Base-by-base conservation (phyloP, 2,888 invertebrate species). In the Hypomecis atomaria region DNA sequence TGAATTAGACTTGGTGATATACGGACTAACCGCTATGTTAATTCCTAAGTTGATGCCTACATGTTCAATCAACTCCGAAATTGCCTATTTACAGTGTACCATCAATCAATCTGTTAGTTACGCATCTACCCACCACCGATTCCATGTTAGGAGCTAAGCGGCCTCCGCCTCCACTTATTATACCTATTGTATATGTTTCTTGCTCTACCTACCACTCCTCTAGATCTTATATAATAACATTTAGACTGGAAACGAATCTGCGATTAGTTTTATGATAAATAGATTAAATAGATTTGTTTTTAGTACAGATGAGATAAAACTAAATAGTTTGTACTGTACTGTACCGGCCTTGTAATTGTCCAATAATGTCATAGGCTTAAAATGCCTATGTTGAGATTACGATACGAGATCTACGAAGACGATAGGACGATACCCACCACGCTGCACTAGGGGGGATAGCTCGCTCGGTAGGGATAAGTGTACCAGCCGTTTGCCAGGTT, bases 131-230 rank as follows among this genome's bases (percentile, higher is more conserved):
- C 71, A 70, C 71, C 11, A 43, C 43, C 10, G 52, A 53, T 33
- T 49, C 71, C 66, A 61, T 69, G 65, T 65, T 71, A 66, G 67
- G 71, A 48, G 58, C 49, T 66, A 44, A 54, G 67, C 69, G 71
- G 77, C 75, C 76, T 72, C 74, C 78, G 74, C 78, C 78, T 57
- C 72, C 78, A 57, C 65, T 34, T 44, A 66, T 58, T 23, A 23
- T 23, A 2, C 23, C 62, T 69, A 70, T 64, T 66, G 61, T 54
- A 58, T 61, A 55, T 56, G 49, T 61, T 40, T 37, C 37, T 54
- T 61, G 23, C 23, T 23, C 23, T 23, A 36, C 49, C 37, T 49
- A 49, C 40, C 40, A 23, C 23, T n/a, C n/a, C n/a, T n/a, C n/a
- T 47, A n/a, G 33, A 36, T 48, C 0, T 48, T 48, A 34, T 48